Base-by-base conservation (phyloP, 2,113 vertebrate species). In the Pterocles gutturalis region DNA sequence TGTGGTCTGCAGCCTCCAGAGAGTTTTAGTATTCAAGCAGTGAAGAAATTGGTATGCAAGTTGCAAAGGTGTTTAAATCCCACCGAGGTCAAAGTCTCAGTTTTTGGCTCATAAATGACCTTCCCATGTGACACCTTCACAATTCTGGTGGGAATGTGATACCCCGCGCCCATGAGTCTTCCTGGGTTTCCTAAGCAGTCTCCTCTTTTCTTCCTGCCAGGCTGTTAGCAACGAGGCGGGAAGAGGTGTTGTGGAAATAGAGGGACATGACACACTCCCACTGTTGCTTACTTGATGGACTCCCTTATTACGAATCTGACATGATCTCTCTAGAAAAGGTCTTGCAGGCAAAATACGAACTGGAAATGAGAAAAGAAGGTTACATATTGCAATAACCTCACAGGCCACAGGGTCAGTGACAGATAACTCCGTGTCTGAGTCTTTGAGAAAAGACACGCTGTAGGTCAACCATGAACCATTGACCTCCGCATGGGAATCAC, bases 391-490 rank as follows among this genome's bases (percentile, higher is more conserved):
- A 54, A 22, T 34, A 9, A 20, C 24, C 46, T 43, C 1, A 0
- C 33, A 54, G 61, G 43, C 24, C 48, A 34, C 1, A 1, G 64
- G 17, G 57, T 3, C 60, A 43, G 38, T 20, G 31, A 18, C 70
- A 73, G 26, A 4, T 7, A 77, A 17, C 28, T 7, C 66, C 15
- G 22, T 54, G n/a, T 25, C 65, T 10, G 14, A 31, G 51, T 64
- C 71, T 80, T 48, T 5, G 55, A 46, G 83, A 38, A 31, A 57
- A 73, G 38, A 21, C 13, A 29, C 14, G 17, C 21, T 62, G 26
- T 20, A n/a, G 62, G 13, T 55, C 91, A 84, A 54, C 43, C 83
- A 46, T 0, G 3, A 60, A 22, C 13, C 1, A 0, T 8, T 7
- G 28, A 31, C 65, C 87, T 62, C 4, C 0, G 28, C 0, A 0